A percentile compares a stretch with the other conserved stretches of the same genome.
Evolutionary conservation across 2,888 invertebrate genomes (phyloP).

Genomic region (Cephus rjabovi): DNA sequence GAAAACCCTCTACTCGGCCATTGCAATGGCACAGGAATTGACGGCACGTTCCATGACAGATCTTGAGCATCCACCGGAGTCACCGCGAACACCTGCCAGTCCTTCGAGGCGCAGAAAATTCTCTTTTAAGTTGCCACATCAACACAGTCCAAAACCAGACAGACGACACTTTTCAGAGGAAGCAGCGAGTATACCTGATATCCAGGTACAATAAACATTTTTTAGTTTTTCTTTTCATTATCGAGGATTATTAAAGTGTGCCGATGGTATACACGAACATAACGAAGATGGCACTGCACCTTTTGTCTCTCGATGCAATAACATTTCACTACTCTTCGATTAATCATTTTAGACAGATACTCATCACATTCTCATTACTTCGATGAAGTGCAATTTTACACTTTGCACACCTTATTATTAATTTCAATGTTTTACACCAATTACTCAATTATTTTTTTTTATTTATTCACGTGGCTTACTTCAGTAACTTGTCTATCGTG

Average conservation of each 20-base stretch:
- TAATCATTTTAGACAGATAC: background rate
- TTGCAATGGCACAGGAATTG: conserved; percentile 92
- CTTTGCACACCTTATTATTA: background rate
- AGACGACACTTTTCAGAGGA: conserved; percentile 92
- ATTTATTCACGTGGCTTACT: background rate
- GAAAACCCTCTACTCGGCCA: conserved; percentile 90
- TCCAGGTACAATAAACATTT: conserved; percentile 77
- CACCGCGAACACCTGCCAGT: conserved; percentile 65
- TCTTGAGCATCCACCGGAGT: conserved; percentile 63
- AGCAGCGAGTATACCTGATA: conserved; percentile 85
- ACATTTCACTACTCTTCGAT: background rate
- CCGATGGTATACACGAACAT: background rate
- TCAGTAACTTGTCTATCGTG: background rate
- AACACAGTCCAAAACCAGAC: conserved; percentile 75
- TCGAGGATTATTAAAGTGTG: background rate
- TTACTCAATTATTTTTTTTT: conserved; percentile 8
- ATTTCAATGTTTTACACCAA: background rate
- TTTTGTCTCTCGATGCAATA: background rate
- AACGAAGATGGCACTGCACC: background rate
- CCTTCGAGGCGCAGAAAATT: conserved; percentile 80
- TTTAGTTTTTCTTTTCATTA: conserved; percentile 31
- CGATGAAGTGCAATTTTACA: background rate
- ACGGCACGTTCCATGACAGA: conserved; percentile 72
- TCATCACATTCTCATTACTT: background rate
- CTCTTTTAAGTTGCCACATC: conserved; percentile 79